These are phyloP conservation scores for Netelia inedita DNA, from an alignment of 2,888 invertebrate species.

Conservation along the genomic window DNA sequence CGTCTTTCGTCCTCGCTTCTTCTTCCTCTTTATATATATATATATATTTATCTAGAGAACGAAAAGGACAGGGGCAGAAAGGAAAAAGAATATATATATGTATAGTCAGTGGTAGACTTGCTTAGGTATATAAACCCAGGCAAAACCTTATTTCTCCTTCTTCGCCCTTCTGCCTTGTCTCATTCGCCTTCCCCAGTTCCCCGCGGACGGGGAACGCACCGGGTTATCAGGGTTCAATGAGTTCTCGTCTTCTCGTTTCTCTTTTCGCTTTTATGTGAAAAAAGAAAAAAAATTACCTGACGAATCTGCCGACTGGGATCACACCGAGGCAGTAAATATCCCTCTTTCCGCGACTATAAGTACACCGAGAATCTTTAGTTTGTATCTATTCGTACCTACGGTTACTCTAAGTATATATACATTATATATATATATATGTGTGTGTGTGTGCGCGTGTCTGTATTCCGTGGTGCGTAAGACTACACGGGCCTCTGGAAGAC, in stretches of 20 bases:
- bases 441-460: background rate
- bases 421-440: background rate
- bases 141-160: slow-evolving; percentile 72
- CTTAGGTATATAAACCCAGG: slow-evolving; percentile 55
- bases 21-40: slow-evolving; percentile 57
- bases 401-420: slow-evolving; percentile 1
- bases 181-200: slow-evolving; percentile 44
- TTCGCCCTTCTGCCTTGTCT: slow-evolving; percentile 66
- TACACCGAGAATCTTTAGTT: slow-evolving; percentile 37
- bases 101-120: slow-evolving; percentile 38
- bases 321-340: slow-evolving; percentile 79
- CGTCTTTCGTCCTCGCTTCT: slow-evolving; percentile 57
- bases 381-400: slow-evolving; percentile 36
- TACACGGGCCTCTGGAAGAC: slow-evolving; percentile 36
- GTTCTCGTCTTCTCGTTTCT: slow-evolving; percentile 70
- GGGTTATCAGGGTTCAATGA: slow-evolving; percentile 69
- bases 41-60: slow-evolving; percentile 42
- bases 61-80: no score
- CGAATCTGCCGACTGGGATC: slow-evolving; percentile 80
- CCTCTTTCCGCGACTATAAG: slow-evolving; percentile 63
- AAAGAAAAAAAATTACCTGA: slow-evolving; percentile 44
- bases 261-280: slow-evolving; percentile 21
- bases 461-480: slow-evolving; percentile 17
- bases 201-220: slow-evolving; percentile 46
- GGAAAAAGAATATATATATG: slow-evolving; percentile 24